Conservation (phyloP, 2,113 vertebrate species). For the Pangasianodon hypophthalmus region DNA sequence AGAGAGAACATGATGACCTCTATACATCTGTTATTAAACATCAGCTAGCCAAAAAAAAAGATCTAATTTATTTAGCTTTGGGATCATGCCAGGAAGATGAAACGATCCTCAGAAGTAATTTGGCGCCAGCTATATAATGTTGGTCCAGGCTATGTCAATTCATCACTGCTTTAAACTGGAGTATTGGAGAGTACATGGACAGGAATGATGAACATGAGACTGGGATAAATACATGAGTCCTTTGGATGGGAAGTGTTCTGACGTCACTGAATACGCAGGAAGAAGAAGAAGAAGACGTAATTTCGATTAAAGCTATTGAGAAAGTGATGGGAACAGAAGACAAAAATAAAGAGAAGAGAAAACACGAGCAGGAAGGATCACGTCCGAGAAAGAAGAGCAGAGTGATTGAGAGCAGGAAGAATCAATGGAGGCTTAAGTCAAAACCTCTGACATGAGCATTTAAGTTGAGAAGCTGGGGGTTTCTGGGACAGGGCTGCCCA, state of each 20-base stretch:
- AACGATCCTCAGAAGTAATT: not conserved
- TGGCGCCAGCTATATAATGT: not conserved
- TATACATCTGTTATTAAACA: slow-evolving; percentile 6
- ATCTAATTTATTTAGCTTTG: slow-evolving; percentile 5
- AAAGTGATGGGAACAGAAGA: not conserved
- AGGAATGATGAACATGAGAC: not conserved
- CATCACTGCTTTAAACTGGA: not conserved
- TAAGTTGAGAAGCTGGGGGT: slow-evolving; percentile 28
- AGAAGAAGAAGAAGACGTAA: slow-evolving; percentile 8
- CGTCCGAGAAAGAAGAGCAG: not conserved
- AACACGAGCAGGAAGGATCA: not conserved
- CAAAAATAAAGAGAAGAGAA: not conserved
- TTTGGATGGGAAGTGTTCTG: not conserved
- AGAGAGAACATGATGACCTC: slow-evolving; percentile 22
- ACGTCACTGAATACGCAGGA: slow-evolving; percentile 14
- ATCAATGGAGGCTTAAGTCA: slow-evolving; percentile 9
- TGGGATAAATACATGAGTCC: not conserved
- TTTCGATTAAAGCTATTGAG: not conserved
- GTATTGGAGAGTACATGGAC: not conserved
- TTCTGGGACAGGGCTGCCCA: slow-evolving; percentile 7
- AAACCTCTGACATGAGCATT: slow-evolving; percentile 37
- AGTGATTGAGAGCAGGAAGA: slow-evolving; percentile 5
- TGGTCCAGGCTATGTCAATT: not conserved
- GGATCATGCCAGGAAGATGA: not conserved
- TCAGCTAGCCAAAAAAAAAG: slow-evolving; percentile 16